A percentile compares a stretch with the other conserved stretches of the same genome.
These are phyloP conservation scores for Rhincodon typus DNA, from an alignment of 2,797 vertebrate species.

Conservation along the genomic window DNA sequence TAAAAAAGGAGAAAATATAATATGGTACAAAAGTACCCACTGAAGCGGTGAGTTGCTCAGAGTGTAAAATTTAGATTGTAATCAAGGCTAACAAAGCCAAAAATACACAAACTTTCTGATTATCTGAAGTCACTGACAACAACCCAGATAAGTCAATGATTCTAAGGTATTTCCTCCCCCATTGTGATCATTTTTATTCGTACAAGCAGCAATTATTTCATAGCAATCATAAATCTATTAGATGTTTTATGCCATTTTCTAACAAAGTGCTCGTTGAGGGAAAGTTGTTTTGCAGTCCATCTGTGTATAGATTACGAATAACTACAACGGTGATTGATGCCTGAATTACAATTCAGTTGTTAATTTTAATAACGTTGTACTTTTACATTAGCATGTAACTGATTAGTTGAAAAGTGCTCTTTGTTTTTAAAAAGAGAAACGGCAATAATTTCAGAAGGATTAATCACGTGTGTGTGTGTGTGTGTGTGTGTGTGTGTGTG, in stretches of 20 bases:
- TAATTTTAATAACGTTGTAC: not conserved
- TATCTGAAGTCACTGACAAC: too few relatives aligned
- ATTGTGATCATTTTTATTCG: not conserved
- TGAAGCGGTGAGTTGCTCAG: too few relatives aligned
- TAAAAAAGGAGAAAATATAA: not conserved
- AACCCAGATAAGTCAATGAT: too few relatives aligned
- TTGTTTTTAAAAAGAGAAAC: not conserved
- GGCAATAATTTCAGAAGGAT: not conserved
- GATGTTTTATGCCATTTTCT: not conserved
- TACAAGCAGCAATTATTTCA: not conserved
- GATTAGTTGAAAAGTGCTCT: not conserved
- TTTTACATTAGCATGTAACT: not conserved
- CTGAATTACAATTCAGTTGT: not conserved
- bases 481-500: not conserved
- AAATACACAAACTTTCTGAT: too few relatives aligned
- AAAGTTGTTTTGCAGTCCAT: not conserved
- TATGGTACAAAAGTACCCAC: too few relatives aligned
- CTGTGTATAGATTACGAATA: not conserved
- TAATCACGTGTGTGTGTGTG: too few relatives aligned
- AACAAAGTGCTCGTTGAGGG: not conserved
- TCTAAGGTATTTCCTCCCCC: too few relatives aligned
- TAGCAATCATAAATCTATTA: not conserved
- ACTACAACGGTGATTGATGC: not conserved
- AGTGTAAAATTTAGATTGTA: not conserved
- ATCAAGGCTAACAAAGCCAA: too few relatives aligned